Percentiles rank a stretch among this genome's conserved stretches.
Conservation (phyloP, 2,888 invertebrate genomes). For the Muscina levida region DNA sequence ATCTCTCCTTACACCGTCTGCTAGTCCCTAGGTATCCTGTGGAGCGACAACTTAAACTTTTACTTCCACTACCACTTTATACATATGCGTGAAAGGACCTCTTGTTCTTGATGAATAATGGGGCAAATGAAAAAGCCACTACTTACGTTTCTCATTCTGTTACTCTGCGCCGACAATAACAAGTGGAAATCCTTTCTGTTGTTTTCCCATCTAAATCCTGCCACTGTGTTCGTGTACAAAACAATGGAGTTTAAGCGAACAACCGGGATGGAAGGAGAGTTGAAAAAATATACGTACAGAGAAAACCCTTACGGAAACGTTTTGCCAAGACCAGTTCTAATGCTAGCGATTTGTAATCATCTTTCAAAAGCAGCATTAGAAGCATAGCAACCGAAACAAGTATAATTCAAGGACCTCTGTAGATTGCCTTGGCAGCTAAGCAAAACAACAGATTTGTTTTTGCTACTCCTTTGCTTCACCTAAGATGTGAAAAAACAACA, state of each 20-base stretch:
- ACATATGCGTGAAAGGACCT: neutral
- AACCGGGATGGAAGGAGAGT: constrained; percentile 39
- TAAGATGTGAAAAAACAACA: too few relatives aligned
- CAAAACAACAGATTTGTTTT: constrained; percentile 15
- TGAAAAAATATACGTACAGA: neutral
- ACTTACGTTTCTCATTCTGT: constrained; percentile 31
- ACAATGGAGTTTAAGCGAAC: constrained; percentile 23
- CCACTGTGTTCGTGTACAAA: neutral
- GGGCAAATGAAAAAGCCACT: constrained; percentile 44
- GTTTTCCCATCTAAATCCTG: neutral
- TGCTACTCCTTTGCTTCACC: neutral
- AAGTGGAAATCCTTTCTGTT: constrained; percentile 62
- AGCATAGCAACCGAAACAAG: neutral
- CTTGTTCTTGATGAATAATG: constrained; percentile 17
- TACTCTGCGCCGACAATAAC: constrained; percentile 57
- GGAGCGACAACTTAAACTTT: constrained; percentile 43
- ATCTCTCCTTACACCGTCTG: neutral
- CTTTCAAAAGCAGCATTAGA: neutral
- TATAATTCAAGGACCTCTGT: neutral
- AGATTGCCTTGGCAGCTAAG: neutral
- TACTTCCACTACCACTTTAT: constrained; percentile 32
- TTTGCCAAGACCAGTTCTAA: constrained; percentile 48
- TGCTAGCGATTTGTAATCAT: constrained; percentile 27
- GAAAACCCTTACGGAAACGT: constrained; percentile 60
- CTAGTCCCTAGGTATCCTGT: constrained; percentile 36